Conservation (phyloP, 2,113 vertebrate genomes). For the Azemiops feae region DNA sequence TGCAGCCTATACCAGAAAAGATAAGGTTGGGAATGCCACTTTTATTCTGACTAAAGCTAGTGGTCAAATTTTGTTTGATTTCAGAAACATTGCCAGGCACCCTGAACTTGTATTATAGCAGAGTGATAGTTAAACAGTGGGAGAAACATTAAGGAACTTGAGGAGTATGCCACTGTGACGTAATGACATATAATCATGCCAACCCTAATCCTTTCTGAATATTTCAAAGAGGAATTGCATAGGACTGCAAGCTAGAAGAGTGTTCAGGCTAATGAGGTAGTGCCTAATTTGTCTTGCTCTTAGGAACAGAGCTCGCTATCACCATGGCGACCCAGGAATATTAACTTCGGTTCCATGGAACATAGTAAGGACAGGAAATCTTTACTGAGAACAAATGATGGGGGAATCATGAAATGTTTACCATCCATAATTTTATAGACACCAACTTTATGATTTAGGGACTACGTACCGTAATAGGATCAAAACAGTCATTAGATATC, state of each 20-base stretch:
- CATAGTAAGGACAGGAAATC: constrained; percentile 35
- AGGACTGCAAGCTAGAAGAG: not conserved
- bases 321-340: constrained; percentile 79
- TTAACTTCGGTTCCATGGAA: constrained; percentile 26
- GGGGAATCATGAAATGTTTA: not conserved
- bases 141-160: not conserved
- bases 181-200: constrained; percentile 18
- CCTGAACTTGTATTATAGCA: not conserved
- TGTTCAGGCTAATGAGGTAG: constrained; percentile 56
- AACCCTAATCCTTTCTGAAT: not conserved
- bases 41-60: not conserved
- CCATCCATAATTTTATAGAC: not conserved
- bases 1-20: not conserved
- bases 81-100: not conserved
- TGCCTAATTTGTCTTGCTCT: constrained; percentile 68
- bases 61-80: not conserved
- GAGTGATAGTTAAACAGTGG: not conserved
- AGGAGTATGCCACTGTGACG: constrained; percentile 5
- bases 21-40: not conserved
- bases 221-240: constrained; percentile 8
- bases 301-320: constrained; percentile 72
- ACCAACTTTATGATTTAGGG: not conserved
- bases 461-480: not conserved
- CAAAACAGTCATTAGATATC: not conserved
- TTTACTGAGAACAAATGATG: constrained; percentile 35